Conservation (phyloP, 2,113 vertebrate genomes). For the Jacana jacana region DNA sequence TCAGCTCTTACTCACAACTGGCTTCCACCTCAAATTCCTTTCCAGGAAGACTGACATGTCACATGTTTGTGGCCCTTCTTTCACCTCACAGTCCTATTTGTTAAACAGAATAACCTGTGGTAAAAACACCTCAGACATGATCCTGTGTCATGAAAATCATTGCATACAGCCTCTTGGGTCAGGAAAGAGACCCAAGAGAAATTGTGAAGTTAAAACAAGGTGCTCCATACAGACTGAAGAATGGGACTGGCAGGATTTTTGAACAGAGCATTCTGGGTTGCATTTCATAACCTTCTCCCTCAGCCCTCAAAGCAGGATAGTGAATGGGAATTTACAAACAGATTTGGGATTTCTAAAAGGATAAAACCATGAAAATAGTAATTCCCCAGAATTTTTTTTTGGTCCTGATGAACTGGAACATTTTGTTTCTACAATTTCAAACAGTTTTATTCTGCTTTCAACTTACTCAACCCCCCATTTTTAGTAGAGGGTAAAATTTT, state of each 20-base stretch:
- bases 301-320: not conserved
- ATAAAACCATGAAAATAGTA: not conserved
- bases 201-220: not conserved
- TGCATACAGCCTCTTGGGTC: not conserved
- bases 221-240: not conserved
- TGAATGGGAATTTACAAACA: not conserved
- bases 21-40: not conserved
- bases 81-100: not conserved
- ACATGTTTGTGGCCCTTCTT: not conserved
- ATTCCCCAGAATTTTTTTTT: not conserved
- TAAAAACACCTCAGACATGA: not conserved
- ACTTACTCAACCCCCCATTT: not conserved
- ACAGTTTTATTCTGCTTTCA: not conserved
- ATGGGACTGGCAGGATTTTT: not conserved
- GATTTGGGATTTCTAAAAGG: not conserved
- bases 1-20: not conserved
- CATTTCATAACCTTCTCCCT: not conserved
- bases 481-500: not conserved
- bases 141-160: not conserved
- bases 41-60: not conserved
- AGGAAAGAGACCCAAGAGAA: not conserved
- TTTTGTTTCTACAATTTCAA: not conserved
- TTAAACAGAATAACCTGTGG: not conserved
- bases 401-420: not conserved
- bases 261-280: not conserved